Base-by-base conservation (phyloP, 2,113 vertebrate genomes). In the Rhinoderma darwinii region DNA sequence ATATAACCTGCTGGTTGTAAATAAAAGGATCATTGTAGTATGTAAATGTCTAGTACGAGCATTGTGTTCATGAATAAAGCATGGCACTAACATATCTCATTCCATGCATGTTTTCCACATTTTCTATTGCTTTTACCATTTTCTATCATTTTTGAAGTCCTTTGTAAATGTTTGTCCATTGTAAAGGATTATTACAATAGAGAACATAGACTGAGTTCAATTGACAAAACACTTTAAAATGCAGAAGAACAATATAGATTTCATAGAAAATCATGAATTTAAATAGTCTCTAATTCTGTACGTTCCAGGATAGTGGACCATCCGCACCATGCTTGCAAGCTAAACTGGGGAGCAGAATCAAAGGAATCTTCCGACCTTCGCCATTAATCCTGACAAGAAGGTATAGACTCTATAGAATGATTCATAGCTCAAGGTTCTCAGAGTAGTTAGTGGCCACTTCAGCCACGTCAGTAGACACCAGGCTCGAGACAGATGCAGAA, bases 21-120 rank as follows among this genome's bases (percentile, higher is more conserved):
- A 41, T 39, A 4, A 80, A 59, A 80, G 35, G 77, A 80, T 56
- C 50, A 39, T 59, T 54, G 76, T 27, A n/a, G 27, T 35, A 59
- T 44, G 50, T 30, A 56, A 79, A 59, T 59, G 77, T 37, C 50
- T 80, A 14, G 30, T 25, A 44, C 22, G 75, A 32, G n/a, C 5
- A 37, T 43, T 74, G 25, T 43, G 14, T 27, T 75, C 5, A 17
- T 47, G 41, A 44, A 47, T 72, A 74, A 74, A 74, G 39, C 20
- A 7, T n/a, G 5, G 37, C 30, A n/a, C 39, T 43, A 25, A 74
- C 20, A 11, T 22, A 41, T n/a, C 72, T 27, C 39, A 44, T 75
- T n/a, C 25, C 12, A 75, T 27, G 6, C 11, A 47, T 44, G n/a
- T 44, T 75, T n/a, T 25, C 22, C 43, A 43, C 7, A 22, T 32